These are phyloP conservation scores for Dromas ardeola DNA, from an alignment of 2,113 vertebrate genomes.

Conservation along the genomic window DNA sequence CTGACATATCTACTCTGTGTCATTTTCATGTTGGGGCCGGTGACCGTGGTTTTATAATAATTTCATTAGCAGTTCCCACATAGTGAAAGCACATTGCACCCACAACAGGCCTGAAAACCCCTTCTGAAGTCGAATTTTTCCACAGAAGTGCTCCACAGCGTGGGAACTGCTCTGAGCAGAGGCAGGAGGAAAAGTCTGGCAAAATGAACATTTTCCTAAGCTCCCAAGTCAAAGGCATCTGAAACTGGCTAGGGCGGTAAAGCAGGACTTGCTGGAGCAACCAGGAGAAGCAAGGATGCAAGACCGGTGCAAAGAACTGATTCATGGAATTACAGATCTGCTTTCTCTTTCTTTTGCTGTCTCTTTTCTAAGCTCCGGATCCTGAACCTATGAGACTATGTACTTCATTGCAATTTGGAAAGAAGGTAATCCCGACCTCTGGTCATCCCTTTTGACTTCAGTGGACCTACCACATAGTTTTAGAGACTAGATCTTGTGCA, in stretches of 20 bases:
- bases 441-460: not conserved
- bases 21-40: not conserved
- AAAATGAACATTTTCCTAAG: slow-evolving; percentile 31
- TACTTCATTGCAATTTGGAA: not conserved
- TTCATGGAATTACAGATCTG: not conserved
- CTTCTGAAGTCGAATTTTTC: not conserved
- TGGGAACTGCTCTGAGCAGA: slow-evolving; percentile 34
- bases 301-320: not conserved
- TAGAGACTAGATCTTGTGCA: not conserved
- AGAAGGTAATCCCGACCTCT: not conserved
- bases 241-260: slow-evolving; percentile 46
- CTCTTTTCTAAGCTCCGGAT: not conserved
- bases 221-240: not conserved
- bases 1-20: not conserved
- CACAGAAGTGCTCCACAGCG: not conserved
- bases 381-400: fast-evolving
- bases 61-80: not conserved
- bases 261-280: slow-evolving; percentile 39
- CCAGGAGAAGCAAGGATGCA: not conserved
- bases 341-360: not conserved
- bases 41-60: not conserved
- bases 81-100: not conserved
- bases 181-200: not conserved
- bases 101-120: not conserved
- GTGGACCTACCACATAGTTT: not conserved